These are phyloP conservation scores for Zaprionus africanus DNA, from an alignment of 1,140 invertebrate genomes.

Conservation along the genomic window DNA sequence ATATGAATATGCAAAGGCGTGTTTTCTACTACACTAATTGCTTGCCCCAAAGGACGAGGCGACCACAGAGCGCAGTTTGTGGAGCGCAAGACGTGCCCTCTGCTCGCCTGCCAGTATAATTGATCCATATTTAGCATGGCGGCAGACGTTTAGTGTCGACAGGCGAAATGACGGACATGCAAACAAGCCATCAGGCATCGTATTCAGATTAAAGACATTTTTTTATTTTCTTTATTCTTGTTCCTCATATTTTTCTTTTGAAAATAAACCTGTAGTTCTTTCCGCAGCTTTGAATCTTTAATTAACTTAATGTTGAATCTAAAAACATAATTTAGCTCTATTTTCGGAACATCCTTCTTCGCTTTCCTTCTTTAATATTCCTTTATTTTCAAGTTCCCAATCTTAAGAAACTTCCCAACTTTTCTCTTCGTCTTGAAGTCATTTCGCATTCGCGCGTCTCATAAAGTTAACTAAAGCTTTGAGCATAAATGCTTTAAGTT, in stretches of 20 bases:
- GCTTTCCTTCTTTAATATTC: neutral
- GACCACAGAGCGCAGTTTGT: neutral
- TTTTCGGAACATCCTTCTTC: neutral
- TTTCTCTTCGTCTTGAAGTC: neutral
- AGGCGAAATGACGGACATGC: constrained; percentile 72
- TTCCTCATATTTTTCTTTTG: neutral
- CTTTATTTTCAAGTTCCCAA: neutral
- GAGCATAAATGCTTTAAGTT: constrained; percentile 50
- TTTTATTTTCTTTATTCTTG: neutral
- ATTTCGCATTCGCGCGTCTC: neutral
- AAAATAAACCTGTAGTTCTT: neutral
- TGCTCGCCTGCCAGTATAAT: constrained; percentile 50
- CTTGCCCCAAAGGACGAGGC: neutral
- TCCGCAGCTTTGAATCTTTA: too few relatives aligned
- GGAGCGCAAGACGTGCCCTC: neutral
- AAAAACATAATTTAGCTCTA: neutral
- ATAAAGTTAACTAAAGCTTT: constrained; percentile 16
- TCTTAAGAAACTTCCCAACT: neutral
- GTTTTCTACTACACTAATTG: constrained; percentile 50
- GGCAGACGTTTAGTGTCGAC: constrained; percentile 54
- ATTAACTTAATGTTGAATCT: too few relatives aligned
- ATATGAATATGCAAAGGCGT: constrained; percentile 21
- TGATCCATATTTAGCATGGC: constrained; percentile 74
- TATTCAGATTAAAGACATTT: neutral
- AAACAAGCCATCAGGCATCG: constrained; percentile 63